Percentiles rank a stretch among this genome's conserved stretches.
Conservation (phyloP, 2,888 invertebrate species). For the Andrena trimmerana region DNA sequence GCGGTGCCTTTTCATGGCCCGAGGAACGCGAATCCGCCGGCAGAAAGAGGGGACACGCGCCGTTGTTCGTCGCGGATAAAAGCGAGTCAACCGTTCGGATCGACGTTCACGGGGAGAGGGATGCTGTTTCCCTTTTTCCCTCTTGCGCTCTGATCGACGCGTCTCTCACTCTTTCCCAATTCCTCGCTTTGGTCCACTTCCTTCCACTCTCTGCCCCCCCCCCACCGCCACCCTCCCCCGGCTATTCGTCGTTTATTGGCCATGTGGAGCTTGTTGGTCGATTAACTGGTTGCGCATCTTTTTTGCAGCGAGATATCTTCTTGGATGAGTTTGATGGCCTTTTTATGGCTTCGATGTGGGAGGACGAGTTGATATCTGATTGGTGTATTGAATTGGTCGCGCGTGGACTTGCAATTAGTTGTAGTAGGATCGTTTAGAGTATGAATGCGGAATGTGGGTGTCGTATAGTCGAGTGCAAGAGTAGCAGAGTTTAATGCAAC, state of each 20-base stretch:
- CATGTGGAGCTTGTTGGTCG: neutral
- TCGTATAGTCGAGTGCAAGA: neutral
- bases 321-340: too few relatives aligned
- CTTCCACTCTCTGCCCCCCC: neutral
- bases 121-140: slow-evolving; percentile 21
- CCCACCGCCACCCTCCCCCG: neutral
- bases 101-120: slow-evolving; percentile 49
- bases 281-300: slow-evolving; percentile 4
- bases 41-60: slow-evolving; percentile 42
- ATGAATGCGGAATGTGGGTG: neutral
- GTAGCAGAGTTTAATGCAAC: neutral
- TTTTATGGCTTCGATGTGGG: neutral
- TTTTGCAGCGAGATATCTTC: neutral
- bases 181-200: slow-evolving; percentile 18
- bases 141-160: neutral
- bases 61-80: slow-evolving; percentile 68
- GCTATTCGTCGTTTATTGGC: slow-evolving; percentile 21
- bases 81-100: slow-evolving; percentile 53
- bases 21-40: slow-evolving; percentile 35
- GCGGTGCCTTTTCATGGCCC: slow-evolving; percentile 47
- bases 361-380: too few relatives aligned
- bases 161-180: neutral
- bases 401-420: too few relatives aligned
- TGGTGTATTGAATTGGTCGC: too few relatives aligned
- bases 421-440: neutral